A percentile compares a stretch with the other conserved stretches of the same genome.
phyloP scores from a whole-genome alignment of 1,140 invertebrate species.

The Uloborus diversus region DNA sequence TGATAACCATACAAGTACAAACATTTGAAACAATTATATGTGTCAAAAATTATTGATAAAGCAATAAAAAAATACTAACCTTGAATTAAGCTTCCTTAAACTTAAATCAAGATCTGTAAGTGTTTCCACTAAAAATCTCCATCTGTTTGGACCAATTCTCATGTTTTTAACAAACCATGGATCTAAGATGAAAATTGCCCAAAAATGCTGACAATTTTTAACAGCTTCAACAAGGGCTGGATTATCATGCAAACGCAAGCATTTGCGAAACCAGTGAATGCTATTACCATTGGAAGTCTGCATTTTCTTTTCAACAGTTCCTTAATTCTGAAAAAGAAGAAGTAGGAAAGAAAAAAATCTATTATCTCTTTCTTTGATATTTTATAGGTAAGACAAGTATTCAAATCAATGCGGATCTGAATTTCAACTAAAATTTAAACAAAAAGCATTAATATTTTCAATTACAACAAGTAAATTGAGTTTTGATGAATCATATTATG shows the following conservation, averaged over 20 bases:
- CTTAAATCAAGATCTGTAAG: constrained; percentile 28
- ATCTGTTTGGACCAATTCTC: constrained; percentile 46
- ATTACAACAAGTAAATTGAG: no score
- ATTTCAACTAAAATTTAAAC: no score
- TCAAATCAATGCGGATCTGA: no score
- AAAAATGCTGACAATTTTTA: constrained; percentile 65
- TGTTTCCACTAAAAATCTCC: constrained; percentile 43
- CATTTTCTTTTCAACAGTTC: background rate
- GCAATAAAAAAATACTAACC: constrained; percentile 14
- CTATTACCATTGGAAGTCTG: background rate
- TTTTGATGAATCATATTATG: no score
- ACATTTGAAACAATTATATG: no score
- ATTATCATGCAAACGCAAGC: constrained; percentile 78
- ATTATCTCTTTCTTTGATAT: no score
- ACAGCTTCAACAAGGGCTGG: constrained; percentile 73
- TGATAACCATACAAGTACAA: no score
- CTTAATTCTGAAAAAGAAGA: background rate
- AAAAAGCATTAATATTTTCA: no score
- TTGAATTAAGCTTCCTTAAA: constrained; percentile 32
- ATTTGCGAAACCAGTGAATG: constrained; percentile 76
- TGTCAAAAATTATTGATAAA: background rate
- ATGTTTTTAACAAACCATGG: constrained; percentile 49
- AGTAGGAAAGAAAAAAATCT: no score
- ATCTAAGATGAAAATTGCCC: constrained; percentile 78
- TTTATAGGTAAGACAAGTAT: no score